A percentile compares a stretch with the other conserved stretches of the same genome.
Conservation (phyloP, 1,140 invertebrate species). For the Phenacoccus solenopsis region DNA sequence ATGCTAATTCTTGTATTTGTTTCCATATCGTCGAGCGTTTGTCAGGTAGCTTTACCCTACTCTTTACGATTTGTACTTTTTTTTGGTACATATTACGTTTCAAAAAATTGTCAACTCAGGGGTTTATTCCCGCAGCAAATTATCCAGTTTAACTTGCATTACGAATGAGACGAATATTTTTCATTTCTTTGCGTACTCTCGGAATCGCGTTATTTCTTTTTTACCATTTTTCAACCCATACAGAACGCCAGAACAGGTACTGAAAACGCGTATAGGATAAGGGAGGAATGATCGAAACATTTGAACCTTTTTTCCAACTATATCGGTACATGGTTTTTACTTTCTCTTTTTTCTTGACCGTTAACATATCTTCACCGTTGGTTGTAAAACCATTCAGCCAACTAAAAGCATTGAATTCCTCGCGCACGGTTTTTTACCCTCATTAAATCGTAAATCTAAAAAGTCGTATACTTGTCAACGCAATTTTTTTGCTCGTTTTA, state of each 20-base stretch:
- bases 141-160: no score
- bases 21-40: conserved; percentile 9
- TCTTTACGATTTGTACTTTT: not conserved
- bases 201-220: no score
- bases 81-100: no score
- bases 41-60: not conserved
- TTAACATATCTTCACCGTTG: not conserved
- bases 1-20: conserved; percentile 17
- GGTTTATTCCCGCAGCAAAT: no score
- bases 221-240: no score
- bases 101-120: no score
- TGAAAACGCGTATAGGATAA: no score
- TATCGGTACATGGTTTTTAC: not conserved
- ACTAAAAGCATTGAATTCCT: not conserved
- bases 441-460: not conserved
- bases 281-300: no score
- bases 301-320: not conserved
- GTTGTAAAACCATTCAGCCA: not conserved
- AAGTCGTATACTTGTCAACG: not conserved
- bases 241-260: no score
- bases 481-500: not conserved
- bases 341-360: not conserved
- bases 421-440: not conserved
- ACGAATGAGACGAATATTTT: no score
- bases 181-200: not conserved